Base-by-base conservation (phyloP, 1,140 invertebrate species). In the Drosophila rhopaloa region DNA sequence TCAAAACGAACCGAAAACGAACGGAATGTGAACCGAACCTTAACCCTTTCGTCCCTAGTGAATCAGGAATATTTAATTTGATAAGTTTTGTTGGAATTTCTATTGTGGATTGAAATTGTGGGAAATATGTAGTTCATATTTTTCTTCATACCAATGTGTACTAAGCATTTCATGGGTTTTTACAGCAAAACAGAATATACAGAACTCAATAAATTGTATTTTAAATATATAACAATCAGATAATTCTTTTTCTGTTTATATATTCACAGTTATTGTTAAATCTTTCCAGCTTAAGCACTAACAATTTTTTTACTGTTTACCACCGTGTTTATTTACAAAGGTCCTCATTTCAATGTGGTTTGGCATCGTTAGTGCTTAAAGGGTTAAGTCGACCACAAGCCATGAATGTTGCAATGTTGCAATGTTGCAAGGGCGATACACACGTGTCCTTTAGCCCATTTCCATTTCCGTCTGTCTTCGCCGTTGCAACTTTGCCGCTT, bases 401-500 rank as follows among this genome's bases (percentile, higher is more conserved):
- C 71, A 75, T 47, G 60, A 44, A 55, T 74, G 66, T 55, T 50
- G 48, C 47, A 50, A 55, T 74, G 67, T 55, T 51, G 48, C 48
- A 51, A 35, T 54, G 56, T 48, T 43, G 71, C 58, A 37, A 29
- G 29, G 16, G 44, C 68, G 68, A 56, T 32, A 65, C 46, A 76
- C 74, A 76, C 74, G 67, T 71, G 67, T 71, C 67, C 67, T 71
- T 57, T 71, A 40, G 51, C 50, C 59, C 63, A 71, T 71, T 71
- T 71, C 67, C 67, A 71, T 70, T 70, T 71, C 63, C 67, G 63
- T 70, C 43, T 73, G 43, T 60, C 56, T 14, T 10, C 24, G 59
- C 35, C 48, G 3, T 27, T 9, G 24, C 27, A 2, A 14, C 10
- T 10, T 35, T n/a, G 1, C 63, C 6, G 16, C 32, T 13, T 41